Evolutionary conservation across 64 coral and sea anemone species (phyloP), one percentile per base, ranked within the genome.

Genomic region (Pocillopora damicornis): DNA sequence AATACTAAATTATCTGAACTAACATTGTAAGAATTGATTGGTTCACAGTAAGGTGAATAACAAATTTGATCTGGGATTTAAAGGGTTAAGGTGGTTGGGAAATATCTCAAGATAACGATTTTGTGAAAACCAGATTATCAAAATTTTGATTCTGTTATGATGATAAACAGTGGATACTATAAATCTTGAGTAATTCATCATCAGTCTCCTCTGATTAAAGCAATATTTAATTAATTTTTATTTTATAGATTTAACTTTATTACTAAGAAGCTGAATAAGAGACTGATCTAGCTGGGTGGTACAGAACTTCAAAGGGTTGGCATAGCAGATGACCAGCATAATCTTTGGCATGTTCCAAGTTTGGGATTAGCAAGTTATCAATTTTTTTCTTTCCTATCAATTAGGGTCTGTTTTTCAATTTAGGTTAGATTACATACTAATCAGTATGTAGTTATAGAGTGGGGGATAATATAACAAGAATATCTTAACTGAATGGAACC

Each of bases 241-340:
- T 77, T 22, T 63, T 63, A 60, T 56, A 98, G 95, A 63, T 98
- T 98, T 77, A 98, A 98, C 78, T 98, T 98, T 71, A 92, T 98
- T 89, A 92, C 92, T 26, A 98, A 98, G 86, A 98, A 98, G 73
- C 10, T 98, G 57, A 76, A 92, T 58, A 98, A 89, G 59, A 79
- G 93, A 1, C 65, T 99, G 56, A 62, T 94, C 17, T 90, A 95
- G 59, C 85, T 99, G 66, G 93, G 93, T 63, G 93, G 87, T 66
- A 90, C 22, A 78, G 67, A 51, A 12, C 51, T 95, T 25, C 82
- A 88, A 34, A 23, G 73, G 11, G 20, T 99, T 36, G 90, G 82
- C 17, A 78, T 99, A 59, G 97, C 93, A 78, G 97, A 95, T 88
- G 97, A 95, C 82, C 93, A 99, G 14, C 93, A 95, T 95, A 90